Conservation (phyloP, 2,113 vertebrate species). For the Festucalex cinctus region DNA sequence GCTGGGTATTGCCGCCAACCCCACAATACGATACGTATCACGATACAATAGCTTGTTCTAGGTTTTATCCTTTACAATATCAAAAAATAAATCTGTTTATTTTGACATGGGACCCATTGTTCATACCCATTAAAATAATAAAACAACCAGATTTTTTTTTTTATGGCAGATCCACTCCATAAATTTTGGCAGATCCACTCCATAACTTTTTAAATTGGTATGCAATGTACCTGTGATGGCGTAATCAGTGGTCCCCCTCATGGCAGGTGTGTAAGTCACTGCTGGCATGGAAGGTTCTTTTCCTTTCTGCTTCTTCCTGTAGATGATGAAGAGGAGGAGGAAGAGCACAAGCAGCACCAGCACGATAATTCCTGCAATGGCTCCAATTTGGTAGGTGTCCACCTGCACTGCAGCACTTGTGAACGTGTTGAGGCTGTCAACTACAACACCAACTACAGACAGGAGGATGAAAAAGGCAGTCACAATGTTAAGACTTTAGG, state of each 20-base stretch:
- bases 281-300: slow-evolving; percentile 88
- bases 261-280: slow-evolving; percentile 88
- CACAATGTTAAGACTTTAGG: not conserved
- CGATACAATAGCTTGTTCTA: too few relatives aligned
- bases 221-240: slow-evolving; percentile 61
- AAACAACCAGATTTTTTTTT: too few relatives aligned
- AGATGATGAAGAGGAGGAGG: slow-evolving; percentile 87
- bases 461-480: not conserved
- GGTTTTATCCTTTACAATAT: too few relatives aligned
- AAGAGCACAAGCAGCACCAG: slow-evolving; percentile 88
- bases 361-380: slow-evolving; percentile 86
- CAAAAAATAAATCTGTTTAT: too few relatives aligned
- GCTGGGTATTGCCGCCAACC: too few relatives aligned
- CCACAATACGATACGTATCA: too few relatives aligned
- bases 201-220: not conserved
- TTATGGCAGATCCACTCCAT: not conserved
- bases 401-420: slow-evolving; percentile 87
- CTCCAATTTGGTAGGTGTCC: slow-evolving; percentile 91
- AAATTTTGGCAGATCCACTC: not conserved
- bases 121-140: not conserved
- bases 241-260: slow-evolving; percentile 84
- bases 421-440: slow-evolving; percentile 88
- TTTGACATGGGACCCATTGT: not conserved
- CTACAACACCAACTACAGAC: slow-evolving; percentile 82
- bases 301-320: slow-evolving; percentile 89